A percentile compares a stretch with the other conserved stretches of the same genome.
Conservation (phyloP, 2,113 vertebrate species). For the Bubo blakistoni region DNA sequence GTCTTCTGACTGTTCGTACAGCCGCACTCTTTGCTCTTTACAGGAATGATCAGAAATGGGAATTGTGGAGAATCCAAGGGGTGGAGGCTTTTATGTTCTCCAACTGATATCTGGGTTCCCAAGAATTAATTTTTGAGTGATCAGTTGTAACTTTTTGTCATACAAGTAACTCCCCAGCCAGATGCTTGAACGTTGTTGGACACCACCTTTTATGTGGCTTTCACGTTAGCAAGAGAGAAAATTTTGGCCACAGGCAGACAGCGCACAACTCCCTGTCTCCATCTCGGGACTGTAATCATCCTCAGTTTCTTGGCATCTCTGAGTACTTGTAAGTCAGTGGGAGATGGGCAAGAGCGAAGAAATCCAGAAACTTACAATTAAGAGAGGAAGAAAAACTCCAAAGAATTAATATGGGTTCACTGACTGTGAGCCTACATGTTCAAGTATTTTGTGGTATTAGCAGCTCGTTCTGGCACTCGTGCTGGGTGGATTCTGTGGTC, state of each 20-base stretch:
- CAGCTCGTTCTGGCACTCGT: neutral
- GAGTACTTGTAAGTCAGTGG: neutral
- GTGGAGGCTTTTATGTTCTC: neutral
- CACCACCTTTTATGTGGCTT: neutral
- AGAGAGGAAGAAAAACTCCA: neutral
- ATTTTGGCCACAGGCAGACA: neutral
- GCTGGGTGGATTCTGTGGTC: neutral
- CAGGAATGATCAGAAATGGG: neutral
- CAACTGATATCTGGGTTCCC: neutral
- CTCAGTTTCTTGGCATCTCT: neutral
- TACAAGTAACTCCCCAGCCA: neutral
- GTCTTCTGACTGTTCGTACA: neutral
- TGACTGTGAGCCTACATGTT: neutral
- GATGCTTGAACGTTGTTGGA: neutral
- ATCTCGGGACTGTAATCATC: neutral
- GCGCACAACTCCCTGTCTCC: neutral
- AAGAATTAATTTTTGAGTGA: neutral
- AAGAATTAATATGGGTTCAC: conserved; percentile 18
- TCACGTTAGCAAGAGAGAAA: neutral
- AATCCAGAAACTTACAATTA: conserved; percentile 27
- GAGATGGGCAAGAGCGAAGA: conserved; percentile 11
- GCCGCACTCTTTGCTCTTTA: neutral
- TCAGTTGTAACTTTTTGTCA: neutral
- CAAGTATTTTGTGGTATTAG: conserved; percentile 13
- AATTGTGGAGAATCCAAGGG: neutral